A percentile compares a stretch with the other conserved stretches of the same genome.
Evolutionary conservation across 2,888 invertebrate species (phyloP).

Genomic region (Drosophila borborema): DNA sequence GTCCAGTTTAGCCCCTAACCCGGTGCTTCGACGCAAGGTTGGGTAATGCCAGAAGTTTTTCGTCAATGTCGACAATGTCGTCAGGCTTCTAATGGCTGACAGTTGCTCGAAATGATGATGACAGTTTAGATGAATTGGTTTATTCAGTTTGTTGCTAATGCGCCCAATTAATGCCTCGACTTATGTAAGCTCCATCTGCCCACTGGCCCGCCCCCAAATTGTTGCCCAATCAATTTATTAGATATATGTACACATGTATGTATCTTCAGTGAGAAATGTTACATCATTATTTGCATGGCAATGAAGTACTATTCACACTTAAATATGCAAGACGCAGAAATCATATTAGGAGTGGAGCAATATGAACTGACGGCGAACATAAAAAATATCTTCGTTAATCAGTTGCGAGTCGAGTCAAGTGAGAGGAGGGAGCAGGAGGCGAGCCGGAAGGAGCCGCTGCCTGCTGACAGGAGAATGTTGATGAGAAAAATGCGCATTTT

Average conservation of each 20-base stretch:
- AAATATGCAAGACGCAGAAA: slow-evolving; percentile 53
- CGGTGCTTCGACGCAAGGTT: slow-evolving; percentile 17
- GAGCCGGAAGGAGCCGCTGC: neutral
- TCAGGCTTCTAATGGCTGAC: slow-evolving; percentile 70
- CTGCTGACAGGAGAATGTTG: slow-evolving; percentile 3
- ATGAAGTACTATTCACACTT: slow-evolving; percentile 57
- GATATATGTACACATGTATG: neutral
- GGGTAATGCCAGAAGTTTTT: slow-evolving; percentile 76
- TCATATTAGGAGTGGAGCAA: slow-evolving; percentile 43
- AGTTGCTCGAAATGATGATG: slow-evolving; percentile 81
- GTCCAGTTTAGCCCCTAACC: neutral
- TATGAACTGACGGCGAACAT: slow-evolving; percentile 52
- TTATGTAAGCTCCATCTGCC: slow-evolving; percentile 12
- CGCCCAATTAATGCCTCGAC: slow-evolving; percentile 71
- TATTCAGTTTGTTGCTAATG: slow-evolving; percentile 69
- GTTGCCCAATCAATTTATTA: slow-evolving; percentile 19
- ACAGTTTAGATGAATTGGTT: slow-evolving; percentile 81
- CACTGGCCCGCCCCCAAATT: neutral
- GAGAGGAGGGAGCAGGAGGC: neutral
- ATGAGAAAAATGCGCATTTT: slow-evolving; percentile 26
- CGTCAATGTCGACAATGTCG: slow-evolving; percentile 63
- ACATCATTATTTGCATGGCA: slow-evolving; percentile 28
- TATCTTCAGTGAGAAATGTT: slow-evolving; percentile 19
- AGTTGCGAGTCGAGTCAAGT: neutral
- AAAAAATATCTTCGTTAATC: slow-evolving; percentile 47